phyloP scores from a whole-genome alignment of 2,113 vertebrate species.

The Labrus mixtus region DNA sequence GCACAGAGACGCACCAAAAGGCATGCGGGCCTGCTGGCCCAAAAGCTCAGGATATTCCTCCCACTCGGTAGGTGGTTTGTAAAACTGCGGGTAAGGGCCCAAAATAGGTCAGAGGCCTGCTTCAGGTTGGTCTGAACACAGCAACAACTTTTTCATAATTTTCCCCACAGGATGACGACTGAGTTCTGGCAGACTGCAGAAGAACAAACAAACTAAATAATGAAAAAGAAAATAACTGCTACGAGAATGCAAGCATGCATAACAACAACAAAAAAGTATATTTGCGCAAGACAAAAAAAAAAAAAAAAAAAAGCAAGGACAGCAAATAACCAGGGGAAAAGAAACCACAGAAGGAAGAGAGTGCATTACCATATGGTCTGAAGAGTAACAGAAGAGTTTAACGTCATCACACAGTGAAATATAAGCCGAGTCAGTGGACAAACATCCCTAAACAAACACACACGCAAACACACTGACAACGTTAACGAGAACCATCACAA shows the following conservation, averaged over 20 bases:
- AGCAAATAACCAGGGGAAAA: constrained; percentile 12
- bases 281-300: constrained; percentile 6
- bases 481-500: too few species aligned
- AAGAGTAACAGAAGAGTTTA: constrained; percentile 5
- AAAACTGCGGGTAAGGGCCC: constrained; percentile 24
- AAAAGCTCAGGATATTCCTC: constrained; percentile 16
- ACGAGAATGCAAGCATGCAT: not conserved
- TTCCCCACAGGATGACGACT: constrained; percentile 36
- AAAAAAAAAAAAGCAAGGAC: constrained; percentile 11
- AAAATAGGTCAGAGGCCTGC: constrained; percentile 19
- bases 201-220: constrained; percentile 18
- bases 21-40: constrained; percentile 9
- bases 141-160: constrained; percentile 34
- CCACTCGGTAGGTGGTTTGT: constrained; percentile 20
- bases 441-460: too few species aligned
- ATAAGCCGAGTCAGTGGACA: not conserved
- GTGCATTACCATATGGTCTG: constrained; percentile 47
- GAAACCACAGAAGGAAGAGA: constrained; percentile 13
- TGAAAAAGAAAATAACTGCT: not conserved
- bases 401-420: constrained; percentile 31
- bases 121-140: constrained; percentile 19
- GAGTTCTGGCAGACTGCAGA: constrained; percentile 31
- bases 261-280: not conserved
- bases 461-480: too few species aligned
- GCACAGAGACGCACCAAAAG: constrained; percentile 31